phyloP scores from a whole-genome alignment of 2,888 invertebrate species.

The Drosophila histrio region DNA sequence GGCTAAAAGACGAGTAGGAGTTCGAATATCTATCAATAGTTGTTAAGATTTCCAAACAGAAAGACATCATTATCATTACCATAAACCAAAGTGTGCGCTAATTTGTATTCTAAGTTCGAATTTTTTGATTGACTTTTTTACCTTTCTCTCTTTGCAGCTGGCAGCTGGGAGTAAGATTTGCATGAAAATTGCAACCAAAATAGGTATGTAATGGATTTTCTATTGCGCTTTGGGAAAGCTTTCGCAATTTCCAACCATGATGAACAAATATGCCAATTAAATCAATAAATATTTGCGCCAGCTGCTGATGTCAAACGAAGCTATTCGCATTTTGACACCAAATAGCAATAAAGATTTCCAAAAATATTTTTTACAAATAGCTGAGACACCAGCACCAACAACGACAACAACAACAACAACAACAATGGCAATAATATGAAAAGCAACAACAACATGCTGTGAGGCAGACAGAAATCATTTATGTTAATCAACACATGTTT shows the following conservation, averaged over 20 bases:
- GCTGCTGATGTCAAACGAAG: conserved; percentile 43
- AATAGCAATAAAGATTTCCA: conserved; percentile 64
- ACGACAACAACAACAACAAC: conserved; percentile 18
- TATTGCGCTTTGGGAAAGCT: not conserved
- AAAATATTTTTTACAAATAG: conserved; percentile 57
- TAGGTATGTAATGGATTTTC: conserved; percentile 55
- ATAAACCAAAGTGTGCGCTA: not conserved
- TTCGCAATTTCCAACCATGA: conserved; percentile 24
- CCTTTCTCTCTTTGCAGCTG: conserved; percentile 63
- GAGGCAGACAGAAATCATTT: conserved; percentile 71
- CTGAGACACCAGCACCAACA: conserved; percentile 26
- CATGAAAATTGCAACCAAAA: conserved; percentile 70
- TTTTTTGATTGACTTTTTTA: not conserved
- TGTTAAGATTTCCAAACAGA: conserved; percentile 25
- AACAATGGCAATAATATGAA: conserved; percentile 25
- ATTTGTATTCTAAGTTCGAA: conserved; percentile 7
- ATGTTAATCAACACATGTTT: conserved; percentile 79
- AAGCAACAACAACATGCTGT: conserved; percentile 47
- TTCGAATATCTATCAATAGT: conserved; percentile 19
- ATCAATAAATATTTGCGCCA: conserved; percentile 71
- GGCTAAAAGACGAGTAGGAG: conserved; percentile 8
- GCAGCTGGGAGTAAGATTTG: conserved; percentile 38
- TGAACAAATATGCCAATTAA: conserved; percentile 65
- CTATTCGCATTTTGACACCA: conserved; percentile 67
- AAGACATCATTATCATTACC: not conserved